Evolutionary conservation across 2,888 invertebrate genomes (phyloP).

Genomic region (Rhabditoides inermis): DNA sequence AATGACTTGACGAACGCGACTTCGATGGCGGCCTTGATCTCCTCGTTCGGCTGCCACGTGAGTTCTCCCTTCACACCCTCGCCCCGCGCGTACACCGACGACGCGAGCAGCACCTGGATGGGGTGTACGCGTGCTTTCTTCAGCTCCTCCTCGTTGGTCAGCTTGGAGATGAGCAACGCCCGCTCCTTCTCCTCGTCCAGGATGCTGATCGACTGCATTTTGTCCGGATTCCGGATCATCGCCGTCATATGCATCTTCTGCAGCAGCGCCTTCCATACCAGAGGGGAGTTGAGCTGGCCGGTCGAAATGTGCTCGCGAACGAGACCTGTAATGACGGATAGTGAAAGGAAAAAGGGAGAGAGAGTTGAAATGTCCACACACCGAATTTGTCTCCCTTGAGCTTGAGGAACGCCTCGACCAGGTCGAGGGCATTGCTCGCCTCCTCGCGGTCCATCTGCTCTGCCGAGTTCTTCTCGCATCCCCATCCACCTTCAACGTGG

Average conservation of each 20-base stretch:
- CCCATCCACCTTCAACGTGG: no score
- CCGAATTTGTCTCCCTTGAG: no score
- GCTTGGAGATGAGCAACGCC: conserved; percentile 37
- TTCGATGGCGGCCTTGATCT: conserved; percentile 22
- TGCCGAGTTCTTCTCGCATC: no score
- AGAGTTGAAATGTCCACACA: no score
- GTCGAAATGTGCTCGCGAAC: conserved; percentile 66
- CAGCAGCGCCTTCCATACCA: conserved; percentile 54
- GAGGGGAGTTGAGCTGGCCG: conserved; percentile 59
- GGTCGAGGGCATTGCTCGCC: conserved; percentile 15
- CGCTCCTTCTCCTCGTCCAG: no score
- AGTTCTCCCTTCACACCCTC: conserved; percentile 52
- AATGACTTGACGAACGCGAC: conserved; percentile 53
- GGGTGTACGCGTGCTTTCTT: conserved; percentile 53
- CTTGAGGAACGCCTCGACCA: conserved; percentile 28
- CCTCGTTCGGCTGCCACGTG: conserved; percentile 44
- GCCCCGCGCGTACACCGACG: conserved; percentile 49
- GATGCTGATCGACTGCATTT: conserved; percentile 50
- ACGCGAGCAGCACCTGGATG: conserved; percentile 42
- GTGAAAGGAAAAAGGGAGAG: no score
- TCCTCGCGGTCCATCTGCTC: no score
- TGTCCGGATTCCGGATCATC: conserved; percentile 53
- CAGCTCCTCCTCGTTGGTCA: conserved; percentile 39
- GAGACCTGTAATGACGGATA: no score
- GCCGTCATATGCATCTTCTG: conserved; percentile 54